phyloP scores from a whole-genome alignment of 1,140 invertebrate species.

The Papilio glaucus region DNA sequence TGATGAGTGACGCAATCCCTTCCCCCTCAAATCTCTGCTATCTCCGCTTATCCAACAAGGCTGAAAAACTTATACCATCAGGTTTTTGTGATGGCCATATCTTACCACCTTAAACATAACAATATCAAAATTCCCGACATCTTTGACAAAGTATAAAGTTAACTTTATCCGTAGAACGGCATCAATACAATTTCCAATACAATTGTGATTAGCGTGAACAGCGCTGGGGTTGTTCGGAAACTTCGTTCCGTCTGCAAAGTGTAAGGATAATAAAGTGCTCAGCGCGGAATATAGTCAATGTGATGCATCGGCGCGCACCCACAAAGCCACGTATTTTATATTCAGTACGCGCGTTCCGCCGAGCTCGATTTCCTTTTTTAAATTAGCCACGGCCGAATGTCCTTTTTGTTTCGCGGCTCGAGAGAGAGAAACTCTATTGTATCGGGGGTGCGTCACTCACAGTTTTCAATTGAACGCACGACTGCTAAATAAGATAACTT shows the following conservation, averaged over 20 bases:
- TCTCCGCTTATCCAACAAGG: too few species aligned
- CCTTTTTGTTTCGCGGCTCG: conserved; percentile 70
- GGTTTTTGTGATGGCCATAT: too few species aligned
- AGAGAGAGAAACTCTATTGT: conserved; percentile 52
- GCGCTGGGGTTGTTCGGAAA: conserved; percentile 33
- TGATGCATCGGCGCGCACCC: conserved; percentile 75
- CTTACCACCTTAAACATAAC: too few species aligned
- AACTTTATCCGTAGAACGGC: background rate
- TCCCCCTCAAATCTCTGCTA: too few species aligned
- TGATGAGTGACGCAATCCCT: too few species aligned
- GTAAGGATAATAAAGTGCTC: conserved; percentile 68
- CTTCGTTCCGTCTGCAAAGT: conserved; percentile 36
- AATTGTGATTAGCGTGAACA: conserved; percentile 18
- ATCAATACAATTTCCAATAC: background rate
- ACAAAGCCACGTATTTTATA: conserved; percentile 68
- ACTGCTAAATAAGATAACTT: conserved; percentile 45
- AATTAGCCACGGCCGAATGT: conserved; percentile 78
- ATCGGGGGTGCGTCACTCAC: conserved; percentile 53
- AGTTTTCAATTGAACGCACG: conserved; percentile 49
- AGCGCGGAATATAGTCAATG: conserved; percentile 58
- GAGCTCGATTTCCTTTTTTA: conserved; percentile 79
- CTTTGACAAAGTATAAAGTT: too few species aligned
- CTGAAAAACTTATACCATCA: too few species aligned
- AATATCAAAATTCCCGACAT: too few species aligned
- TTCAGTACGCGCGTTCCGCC: conserved; percentile 62